phyloP scores from a whole-genome alignment of 2,888 invertebrate genomes.

The Allolobophora icterica region DNA sequence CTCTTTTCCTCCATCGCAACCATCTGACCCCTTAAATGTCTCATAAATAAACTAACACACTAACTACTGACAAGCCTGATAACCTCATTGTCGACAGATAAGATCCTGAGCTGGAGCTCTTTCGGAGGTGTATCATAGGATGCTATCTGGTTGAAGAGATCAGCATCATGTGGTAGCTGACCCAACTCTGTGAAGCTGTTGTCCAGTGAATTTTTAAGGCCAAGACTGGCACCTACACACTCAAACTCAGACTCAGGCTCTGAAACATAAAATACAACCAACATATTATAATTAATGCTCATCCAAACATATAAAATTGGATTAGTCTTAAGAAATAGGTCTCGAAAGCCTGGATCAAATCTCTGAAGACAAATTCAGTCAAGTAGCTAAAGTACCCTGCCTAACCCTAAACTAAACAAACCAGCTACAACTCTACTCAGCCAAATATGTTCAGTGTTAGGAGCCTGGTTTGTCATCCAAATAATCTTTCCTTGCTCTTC shows the following conservation, averaged over 20 bases:
- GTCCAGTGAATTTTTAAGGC: background rate
- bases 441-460: background rate
- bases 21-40: background rate
- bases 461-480: background rate
- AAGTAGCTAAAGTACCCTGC: background rate
- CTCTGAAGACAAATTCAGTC: background rate
- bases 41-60: background rate
- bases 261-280: constrained; percentile 1
- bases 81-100: background rate
- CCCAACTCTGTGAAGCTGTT: background rate
- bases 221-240: background rate
- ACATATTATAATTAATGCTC: background rate
- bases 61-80: background rate
- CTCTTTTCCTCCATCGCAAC: background rate
- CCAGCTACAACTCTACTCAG: background rate
- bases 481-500: background rate
- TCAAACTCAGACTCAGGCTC: background rate
- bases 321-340: background rate
- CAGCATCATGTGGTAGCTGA: background rate
- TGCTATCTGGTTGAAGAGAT: background rate
- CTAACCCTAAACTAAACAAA: background rate
- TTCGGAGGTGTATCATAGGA: background rate
- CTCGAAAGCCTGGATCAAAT: background rate
- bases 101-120: constrained; percentile 12
- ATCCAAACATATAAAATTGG: background rate